Base-by-base conservation (phyloP, 1,140 invertebrate genomes). In the Sogatella furcifera region DNA sequence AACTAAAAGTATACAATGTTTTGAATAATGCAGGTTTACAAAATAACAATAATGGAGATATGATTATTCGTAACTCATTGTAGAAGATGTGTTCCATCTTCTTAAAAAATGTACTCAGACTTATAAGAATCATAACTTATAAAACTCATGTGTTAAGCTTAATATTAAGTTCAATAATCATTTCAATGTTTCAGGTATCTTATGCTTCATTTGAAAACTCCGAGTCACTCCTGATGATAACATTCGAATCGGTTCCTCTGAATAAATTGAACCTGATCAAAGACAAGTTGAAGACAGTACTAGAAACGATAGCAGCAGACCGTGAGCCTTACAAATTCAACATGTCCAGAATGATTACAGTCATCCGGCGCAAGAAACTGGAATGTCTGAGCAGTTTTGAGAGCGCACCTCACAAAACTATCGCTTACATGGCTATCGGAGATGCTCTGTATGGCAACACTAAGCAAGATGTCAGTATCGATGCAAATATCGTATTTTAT, bases 401-500 rank as follows among this genome's bases (percentile, higher is more conserved):
- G 74, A 86, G 82, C 21, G 78, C 79, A 62, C 89, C 90, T 1
- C 87, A 91, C 69, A 81, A 87, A 59, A 75, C 82, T 8, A 73
- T 93, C 34, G 84, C 89, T 2, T 85, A 83, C 68, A 80, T 84
- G 65, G 78, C 89, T 31, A 89, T 95, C 68, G 85, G 84, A 0
- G 88, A 95, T 71, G 82, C 88, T 65, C 74, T 95, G 17, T 94
- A 92, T 73, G 89, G 90, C 10, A 78, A 84, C 49, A 81, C 75
- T 17, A 79, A 85, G 62, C 73, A 84, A 64, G 87, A 91, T 73
- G 88, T 91, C 74, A 83, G 82, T 78, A 65, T 65, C 14, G 5
- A 28, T 6, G 24, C 2, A 28, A 28, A 28, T 2, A 28, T 28
- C 24, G 24, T 28, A 28, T 28, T 6, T 28, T 28, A 28, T 4